Conservation (phyloP, 1,140 invertebrate genomes). For the Protaetia brevitarsis region DNA sequence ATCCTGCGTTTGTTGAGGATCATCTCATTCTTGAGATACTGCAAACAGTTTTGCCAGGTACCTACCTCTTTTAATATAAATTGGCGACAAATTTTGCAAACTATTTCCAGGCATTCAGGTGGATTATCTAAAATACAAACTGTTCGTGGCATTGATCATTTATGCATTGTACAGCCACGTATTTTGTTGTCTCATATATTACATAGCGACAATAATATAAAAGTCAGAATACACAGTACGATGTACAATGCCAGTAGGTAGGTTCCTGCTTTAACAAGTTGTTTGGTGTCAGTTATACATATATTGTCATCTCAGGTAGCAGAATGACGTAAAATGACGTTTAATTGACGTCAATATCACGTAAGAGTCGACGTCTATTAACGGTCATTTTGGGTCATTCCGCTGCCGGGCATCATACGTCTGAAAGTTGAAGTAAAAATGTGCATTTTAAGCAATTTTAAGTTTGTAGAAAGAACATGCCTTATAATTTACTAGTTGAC, state of each 20-base stretch:
- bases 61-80: too few relatives aligned
- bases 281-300: too few relatives aligned
- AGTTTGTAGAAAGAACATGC: neutral
- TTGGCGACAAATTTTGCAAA: too few relatives aligned
- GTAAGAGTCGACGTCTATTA: too few relatives aligned
- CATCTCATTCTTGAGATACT: neutral
- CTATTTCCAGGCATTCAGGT: constrained; percentile 1
- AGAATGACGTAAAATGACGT: too few relatives aligned
- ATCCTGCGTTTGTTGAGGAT: neutral
- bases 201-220: neutral
- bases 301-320: too few relatives aligned
- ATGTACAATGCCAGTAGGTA: neutral
- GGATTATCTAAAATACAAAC: neutral
- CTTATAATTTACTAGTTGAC: constrained; percentile 6
- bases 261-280: too few relatives aligned
- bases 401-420: too few relatives aligned
- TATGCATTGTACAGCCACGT: neutral
- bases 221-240: neutral
- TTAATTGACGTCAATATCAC: too few relatives aligned
- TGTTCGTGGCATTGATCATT: neutral
- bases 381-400: too few relatives aligned
- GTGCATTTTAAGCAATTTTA: constrained; percentile 3
- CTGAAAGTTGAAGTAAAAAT: too few relatives aligned
- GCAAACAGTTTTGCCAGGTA: constrained; percentile 11
- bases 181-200: neutral